These are phyloP conservation scores for Hybos culiciformis DNA, from an alignment of 2,888 invertebrate genomes.

Conservation along the genomic window DNA sequence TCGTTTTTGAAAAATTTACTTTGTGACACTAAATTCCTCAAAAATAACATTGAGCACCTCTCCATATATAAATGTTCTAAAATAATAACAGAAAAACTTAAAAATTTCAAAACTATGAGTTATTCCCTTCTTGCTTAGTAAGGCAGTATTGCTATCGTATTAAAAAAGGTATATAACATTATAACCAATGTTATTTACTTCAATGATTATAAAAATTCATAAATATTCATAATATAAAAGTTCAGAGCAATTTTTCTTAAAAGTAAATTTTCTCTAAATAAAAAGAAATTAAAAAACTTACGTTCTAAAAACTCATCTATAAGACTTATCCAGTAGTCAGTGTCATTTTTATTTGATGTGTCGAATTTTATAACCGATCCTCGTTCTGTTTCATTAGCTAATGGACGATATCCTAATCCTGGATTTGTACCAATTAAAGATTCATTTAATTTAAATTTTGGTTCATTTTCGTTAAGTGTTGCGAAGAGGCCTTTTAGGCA, in stretches of 20 bases:
- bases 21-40: too few species aligned
- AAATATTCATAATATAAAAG: not conserved
- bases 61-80: too few species aligned
- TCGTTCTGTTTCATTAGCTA: slow-evolving; percentile 39
- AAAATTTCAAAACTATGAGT: too few species aligned
- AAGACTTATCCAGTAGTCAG: slow-evolving; percentile 40
- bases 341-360: slow-evolving; percentile 38
- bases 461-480: slow-evolving; percentile 52
- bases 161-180: too few species aligned
- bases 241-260: not conserved
- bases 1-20: too few species aligned
- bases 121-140: too few species aligned
- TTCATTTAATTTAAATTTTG: slow-evolving; percentile 57
- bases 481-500: slow-evolving; percentile 72
- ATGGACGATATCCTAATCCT: slow-evolving; percentile 53
- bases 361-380: slow-evolving; percentile 49
- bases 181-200: too few species aligned
- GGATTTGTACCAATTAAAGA: slow-evolving; percentile 61
- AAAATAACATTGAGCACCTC: too few species aligned
- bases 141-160: too few species aligned
- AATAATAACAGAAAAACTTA: too few species aligned
- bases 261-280: not conserved
- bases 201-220: not conserved
- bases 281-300: slow-evolving; percentile 24
- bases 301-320: slow-evolving; percentile 44